Evolutionary conservation across 2,888 invertebrate genomes (phyloP).

Genomic region (Eristalis tenax): DNA sequence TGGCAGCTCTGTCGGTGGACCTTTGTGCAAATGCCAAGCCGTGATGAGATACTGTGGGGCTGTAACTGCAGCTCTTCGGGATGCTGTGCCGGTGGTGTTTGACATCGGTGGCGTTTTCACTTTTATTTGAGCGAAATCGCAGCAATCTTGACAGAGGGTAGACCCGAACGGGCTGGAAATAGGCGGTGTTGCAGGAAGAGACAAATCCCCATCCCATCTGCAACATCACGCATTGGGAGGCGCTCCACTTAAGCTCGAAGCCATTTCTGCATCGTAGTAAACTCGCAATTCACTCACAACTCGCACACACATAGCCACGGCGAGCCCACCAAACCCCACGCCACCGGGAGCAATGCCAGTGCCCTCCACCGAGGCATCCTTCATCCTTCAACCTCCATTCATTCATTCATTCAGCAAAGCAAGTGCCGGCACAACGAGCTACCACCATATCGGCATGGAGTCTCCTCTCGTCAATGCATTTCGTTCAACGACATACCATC

Average conservation of each 20-base stretch:
- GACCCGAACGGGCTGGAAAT: too few relatives aligned
- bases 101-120: neutral
- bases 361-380: neutral
- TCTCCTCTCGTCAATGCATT: conserved; percentile 46
- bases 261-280: too few relatives aligned
- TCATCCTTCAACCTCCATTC: conserved; percentile 24
- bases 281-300: too few relatives aligned
- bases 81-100: neutral
- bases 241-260: too few relatives aligned
- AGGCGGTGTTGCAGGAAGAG: too few relatives aligned
- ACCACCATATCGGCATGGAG: conserved; percentile 1
- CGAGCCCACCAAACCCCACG: neutral
- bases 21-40: too few relatives aligned
- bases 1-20: too few relatives aligned
- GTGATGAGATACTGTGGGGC: too few relatives aligned
- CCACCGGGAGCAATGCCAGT: neutral
- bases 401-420: conserved; percentile 33
- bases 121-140: neutral
- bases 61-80: too few relatives aligned
- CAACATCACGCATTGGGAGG: too few relatives aligned
- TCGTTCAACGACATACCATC: conserved; percentile 47
- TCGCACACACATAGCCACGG: neutral
- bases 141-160: too few relatives aligned
- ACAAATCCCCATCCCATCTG: too few relatives aligned
- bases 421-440: neutral